These are phyloP conservation scores for Notarius quadriscutis DNA, from an alignment of 2,113 vertebrate genomes.

Conservation along the genomic window DNA sequence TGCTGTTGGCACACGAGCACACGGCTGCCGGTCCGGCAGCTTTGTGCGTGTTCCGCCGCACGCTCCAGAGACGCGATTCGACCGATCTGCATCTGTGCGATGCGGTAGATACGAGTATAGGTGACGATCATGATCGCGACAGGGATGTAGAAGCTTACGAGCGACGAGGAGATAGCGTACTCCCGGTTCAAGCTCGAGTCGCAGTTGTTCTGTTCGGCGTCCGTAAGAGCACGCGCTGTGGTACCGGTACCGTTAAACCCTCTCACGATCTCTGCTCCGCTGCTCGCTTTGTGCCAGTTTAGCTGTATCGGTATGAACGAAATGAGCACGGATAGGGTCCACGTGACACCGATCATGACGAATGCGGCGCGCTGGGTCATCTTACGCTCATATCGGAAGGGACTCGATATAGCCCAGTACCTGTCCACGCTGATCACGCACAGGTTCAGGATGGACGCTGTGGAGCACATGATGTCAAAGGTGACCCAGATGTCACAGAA, in stretches of 20 bases:
- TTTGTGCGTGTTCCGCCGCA: slow-evolving; percentile 86
- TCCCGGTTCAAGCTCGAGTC: slow-evolving; percentile 92
- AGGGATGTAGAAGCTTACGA: slow-evolving; percentile 95
- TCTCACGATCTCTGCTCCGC: slow-evolving; percentile 44
- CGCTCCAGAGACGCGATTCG: slow-evolving; percentile 88
- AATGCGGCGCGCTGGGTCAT: slow-evolving; percentile 89
- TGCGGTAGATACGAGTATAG: slow-evolving; percentile 91
- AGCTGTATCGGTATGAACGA: slow-evolving; percentile 95
- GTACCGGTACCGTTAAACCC: background rate
- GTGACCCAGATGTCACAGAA: slow-evolving; percentile 95
- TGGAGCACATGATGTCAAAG: slow-evolving; percentile 97
- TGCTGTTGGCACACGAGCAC: slow-evolving; percentile 73
- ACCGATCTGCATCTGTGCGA: slow-evolving; percentile 88
- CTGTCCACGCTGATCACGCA: slow-evolving; percentile 93
- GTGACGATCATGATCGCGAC: slow-evolving; percentile 95
- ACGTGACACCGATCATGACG: slow-evolving; percentile 84
- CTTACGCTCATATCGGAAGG: slow-evolving; percentile 90
- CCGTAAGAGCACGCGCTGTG: background rate
- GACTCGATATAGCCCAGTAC: slow-evolving; percentile 95
- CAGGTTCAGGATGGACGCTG: slow-evolving; percentile 93
- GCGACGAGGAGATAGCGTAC: slow-evolving; percentile 91
- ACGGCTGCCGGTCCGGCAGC: slow-evolving; percentile 74
- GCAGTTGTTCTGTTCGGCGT: slow-evolving; percentile 76
- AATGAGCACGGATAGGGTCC: slow-evolving; percentile 90
- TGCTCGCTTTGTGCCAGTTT: slow-evolving; percentile 85